Evolutionary conservation across 2,888 invertebrate species (phyloP).

Genomic region (Eupithecia pulchellata): DNA sequence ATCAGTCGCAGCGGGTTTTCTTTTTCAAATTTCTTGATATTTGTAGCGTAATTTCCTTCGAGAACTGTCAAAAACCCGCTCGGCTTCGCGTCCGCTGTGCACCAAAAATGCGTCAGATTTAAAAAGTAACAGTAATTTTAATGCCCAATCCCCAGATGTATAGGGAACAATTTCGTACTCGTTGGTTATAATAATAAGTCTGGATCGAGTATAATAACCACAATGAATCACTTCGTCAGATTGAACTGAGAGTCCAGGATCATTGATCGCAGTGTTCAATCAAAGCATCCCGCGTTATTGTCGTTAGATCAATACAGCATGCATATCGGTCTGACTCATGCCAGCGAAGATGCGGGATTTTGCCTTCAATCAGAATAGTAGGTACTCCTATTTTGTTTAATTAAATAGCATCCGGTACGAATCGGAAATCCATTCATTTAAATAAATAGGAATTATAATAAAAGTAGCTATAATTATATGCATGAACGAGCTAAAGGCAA

Average conservation of each 20-base stretch:
- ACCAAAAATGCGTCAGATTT: neutral
- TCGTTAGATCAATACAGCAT: constrained; percentile 18
- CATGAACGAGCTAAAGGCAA: neutral
- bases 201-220: constrained; percentile 6
- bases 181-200: neutral
- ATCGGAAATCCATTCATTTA: neutral
- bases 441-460: neutral
- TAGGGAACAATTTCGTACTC: neutral
- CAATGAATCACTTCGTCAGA: constrained; percentile 22
- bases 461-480: neutral
- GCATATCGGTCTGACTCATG: constrained; percentile 23
- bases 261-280: constrained; percentile 24
- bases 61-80: neutral
- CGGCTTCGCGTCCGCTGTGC: neutral
- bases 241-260: constrained; percentile 32
- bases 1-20: neutral
- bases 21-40: neutral
- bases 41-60: neutral
- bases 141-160: neutral
- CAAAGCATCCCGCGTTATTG: constrained; percentile 31
- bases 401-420: neutral
- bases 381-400: neutral
- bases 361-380: neutral
- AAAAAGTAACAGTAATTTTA: neutral
- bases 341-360: neutral